These are phyloP conservation scores for Lordiphosa collinella DNA, from an alignment of 1,140 invertebrate species.

Conservation along the genomic window DNA sequence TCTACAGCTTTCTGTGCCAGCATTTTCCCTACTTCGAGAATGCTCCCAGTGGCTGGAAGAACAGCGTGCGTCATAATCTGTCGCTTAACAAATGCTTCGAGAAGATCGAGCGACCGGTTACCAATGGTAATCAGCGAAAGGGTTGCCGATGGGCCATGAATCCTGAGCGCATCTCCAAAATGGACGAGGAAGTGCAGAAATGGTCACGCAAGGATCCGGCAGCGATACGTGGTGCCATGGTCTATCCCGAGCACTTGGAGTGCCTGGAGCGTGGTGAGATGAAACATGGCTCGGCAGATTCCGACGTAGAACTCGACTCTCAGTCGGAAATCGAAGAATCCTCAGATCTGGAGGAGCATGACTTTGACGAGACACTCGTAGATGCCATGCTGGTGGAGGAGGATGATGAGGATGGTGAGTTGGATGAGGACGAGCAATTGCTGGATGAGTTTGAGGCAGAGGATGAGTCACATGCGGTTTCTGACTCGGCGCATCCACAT, in stretches of 20 bases:
- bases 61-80: conserved; percentile 96
- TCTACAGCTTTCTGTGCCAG: conserved; percentile 99
- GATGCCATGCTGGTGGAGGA: conserved; percentile 73
- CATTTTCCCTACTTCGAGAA: conserved; percentile 99
- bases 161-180: conserved; percentile 95
- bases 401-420: conserved; percentile 60
- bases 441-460: conserved; percentile 43
- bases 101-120: conserved; percentile 95
- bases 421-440: conserved; percentile 58
- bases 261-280: conserved; percentile 90
- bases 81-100: conserved; percentile 98
- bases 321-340: conserved; percentile 81
- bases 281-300: conserved; percentile 85
- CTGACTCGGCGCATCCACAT: conserved; percentile 13
- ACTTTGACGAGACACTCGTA: conserved; percentile 80
- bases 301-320: conserved; percentile 81
- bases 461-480: conserved; percentile 8
- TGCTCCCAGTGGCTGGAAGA: conserved; percentile 98
- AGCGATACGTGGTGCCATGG: conserved; percentile 92
- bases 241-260: conserved; percentile 91
- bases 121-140: conserved; percentile 89
- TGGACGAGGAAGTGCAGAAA: conserved; percentile 98
- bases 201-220: conserved; percentile 96
- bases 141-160: conserved; percentile 98
- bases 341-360: conserved; percentile 80